Conservation (phyloP, 2,113 vertebrate genomes). For the Gasterosteus nipponicus region DNA sequence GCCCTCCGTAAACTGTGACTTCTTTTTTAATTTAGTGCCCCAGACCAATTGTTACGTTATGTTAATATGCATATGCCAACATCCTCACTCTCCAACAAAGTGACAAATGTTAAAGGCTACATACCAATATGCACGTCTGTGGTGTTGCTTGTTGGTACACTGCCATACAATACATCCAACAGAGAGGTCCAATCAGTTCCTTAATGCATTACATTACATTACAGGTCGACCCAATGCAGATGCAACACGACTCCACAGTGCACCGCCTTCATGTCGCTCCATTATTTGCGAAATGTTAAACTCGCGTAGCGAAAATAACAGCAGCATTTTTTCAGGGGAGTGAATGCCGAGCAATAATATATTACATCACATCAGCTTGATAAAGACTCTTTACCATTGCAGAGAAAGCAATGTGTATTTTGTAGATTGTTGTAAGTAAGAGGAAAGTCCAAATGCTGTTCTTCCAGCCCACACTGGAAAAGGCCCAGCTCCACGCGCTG, state of each 20-base stretch:
- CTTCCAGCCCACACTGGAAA: conserved; percentile 86
- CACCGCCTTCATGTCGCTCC: no score
- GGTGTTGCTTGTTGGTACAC: background rate
- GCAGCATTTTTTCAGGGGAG: background rate
- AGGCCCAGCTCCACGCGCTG: conserved; percentile 88
- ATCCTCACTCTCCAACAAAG: no score
- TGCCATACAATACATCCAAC: background rate
- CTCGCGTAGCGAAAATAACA: background rate
- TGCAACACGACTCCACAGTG: background rate
- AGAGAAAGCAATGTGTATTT: background rate
- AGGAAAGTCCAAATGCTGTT: background rate
- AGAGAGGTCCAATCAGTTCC: background rate
- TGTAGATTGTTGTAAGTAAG: background rate
- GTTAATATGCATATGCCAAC: no score
- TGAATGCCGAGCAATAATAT: background rate
- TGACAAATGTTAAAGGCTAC: no score
- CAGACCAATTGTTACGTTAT: no score
- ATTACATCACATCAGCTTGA: background rate
- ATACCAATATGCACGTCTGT: background rate
- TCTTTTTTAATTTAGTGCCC: no score
- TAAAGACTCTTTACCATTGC: background rate
- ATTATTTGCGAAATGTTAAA: background rate
- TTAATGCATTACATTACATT: background rate
- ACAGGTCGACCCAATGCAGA: no score
- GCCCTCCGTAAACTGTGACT: no score